phyloP scores from a whole-genome alignment of 2,888 invertebrate genomes.

The Meiosimyza platycephala region DNA sequence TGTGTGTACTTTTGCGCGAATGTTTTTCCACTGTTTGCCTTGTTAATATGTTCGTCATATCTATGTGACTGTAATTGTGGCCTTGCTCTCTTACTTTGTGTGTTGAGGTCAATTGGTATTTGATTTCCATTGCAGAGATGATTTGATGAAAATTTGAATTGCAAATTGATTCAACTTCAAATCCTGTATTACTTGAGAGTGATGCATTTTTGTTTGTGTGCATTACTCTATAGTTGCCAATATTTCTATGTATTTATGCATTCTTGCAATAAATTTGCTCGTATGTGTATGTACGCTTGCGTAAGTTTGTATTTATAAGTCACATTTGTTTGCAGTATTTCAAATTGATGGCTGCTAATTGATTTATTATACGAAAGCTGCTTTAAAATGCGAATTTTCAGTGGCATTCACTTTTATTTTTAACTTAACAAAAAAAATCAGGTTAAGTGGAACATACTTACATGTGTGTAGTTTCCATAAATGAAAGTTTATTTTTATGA shows the following conservation, averaged over 20 bases:
- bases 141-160: slow-evolving; percentile 15
- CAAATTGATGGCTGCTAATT: too few species aligned
- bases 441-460: too few species aligned
- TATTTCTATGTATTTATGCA: neutral
- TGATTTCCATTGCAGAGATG: slow-evolving; percentile 26
- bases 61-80: neutral
- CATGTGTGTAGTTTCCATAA: too few species aligned
- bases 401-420: too few species aligned
- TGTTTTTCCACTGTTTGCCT: neutral
- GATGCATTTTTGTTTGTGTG: neutral
- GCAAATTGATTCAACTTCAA: slow-evolving; percentile 16
- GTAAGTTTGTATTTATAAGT: neutral
- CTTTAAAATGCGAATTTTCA: too few species aligned
- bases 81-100: neutral
- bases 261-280: neutral
- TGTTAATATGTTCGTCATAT: slow-evolving; percentile 1
- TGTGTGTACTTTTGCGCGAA: neutral
- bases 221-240: too few species aligned
- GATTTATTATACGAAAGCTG: too few species aligned
- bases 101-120: slow-evolving; percentile 28
- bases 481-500: too few species aligned
- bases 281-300: neutral
- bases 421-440: too few species aligned
- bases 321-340: neutral
- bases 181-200: neutral